These are phyloP conservation scores for Eupithecia inturbata DNA, from an alignment of 2,888 invertebrate species.

Conservation along the genomic window DNA sequence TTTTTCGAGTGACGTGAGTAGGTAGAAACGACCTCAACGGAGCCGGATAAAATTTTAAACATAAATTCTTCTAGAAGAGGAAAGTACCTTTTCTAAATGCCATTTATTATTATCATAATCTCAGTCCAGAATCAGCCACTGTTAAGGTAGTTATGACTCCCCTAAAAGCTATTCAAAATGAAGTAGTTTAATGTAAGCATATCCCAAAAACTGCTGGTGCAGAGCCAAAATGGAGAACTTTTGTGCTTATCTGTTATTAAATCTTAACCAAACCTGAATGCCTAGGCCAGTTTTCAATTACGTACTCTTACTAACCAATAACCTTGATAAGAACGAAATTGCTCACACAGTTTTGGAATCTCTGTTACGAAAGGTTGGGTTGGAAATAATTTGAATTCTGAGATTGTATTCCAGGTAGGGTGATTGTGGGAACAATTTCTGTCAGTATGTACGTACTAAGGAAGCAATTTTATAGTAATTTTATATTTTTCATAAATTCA, in stretches of 20 bases:
- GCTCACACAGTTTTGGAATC: constrained; percentile 13
- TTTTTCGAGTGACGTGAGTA: neutral
- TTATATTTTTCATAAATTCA: neutral
- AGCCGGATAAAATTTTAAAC: neutral
- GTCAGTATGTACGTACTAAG: no score
- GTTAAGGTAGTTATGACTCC: no score
- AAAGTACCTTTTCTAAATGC: neutral
- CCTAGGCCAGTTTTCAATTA: constrained; percentile 69
- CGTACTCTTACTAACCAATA: constrained; percentile 42
- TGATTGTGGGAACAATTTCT: neutral
- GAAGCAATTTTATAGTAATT: neutral
- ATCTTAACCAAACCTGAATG: constrained; percentile 50
- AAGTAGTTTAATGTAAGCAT: neutral
- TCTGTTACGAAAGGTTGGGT: neutral
- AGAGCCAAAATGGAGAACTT: constrained; percentile 48
- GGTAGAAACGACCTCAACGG: neutral
- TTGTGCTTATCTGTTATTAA: constrained; percentile 64
- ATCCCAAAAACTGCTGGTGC: constrained; percentile 1
- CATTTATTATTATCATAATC: neutral
- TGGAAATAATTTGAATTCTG: neutral
- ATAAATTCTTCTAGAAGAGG: neutral
- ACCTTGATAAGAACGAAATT: constrained; percentile 15
- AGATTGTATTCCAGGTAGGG: neutral
- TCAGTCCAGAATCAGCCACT: neutral
- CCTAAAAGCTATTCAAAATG: neutral